Evolutionary conservation across 1,140 invertebrate genomes (phyloP).

Genomic region (Agrypnia vestita): DNA sequence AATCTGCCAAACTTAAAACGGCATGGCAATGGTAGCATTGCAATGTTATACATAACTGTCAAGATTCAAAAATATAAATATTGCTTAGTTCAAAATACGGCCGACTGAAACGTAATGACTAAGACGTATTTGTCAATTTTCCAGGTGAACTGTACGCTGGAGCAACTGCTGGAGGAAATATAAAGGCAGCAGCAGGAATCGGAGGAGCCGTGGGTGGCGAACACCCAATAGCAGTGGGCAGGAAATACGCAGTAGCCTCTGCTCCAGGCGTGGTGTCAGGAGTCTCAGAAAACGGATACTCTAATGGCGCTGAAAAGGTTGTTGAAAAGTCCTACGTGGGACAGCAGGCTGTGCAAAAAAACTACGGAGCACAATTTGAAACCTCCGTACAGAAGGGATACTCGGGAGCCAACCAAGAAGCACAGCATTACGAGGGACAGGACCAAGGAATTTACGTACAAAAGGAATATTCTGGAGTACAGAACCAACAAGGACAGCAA

Average conservation of each 20-base stretch:
- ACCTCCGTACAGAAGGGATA: too few species aligned
- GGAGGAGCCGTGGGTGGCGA: conserved; percentile 64
- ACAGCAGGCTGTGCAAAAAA: conserved; percentile 8
- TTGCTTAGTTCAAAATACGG: too few species aligned
- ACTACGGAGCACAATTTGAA: too few species aligned
- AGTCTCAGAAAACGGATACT: conserved; percentile 23
- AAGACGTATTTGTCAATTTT: background rate
- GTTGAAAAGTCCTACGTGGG: conserved; percentile 28
- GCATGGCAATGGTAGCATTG: too few species aligned
- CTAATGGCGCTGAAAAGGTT: conserved; percentile 25
- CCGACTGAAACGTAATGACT: too few species aligned
- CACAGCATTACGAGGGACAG: background rate
- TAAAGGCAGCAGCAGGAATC: conserved; percentile 68
- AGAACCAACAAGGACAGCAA: background rate
- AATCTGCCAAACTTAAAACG: too few species aligned
- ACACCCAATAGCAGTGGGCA: conserved; percentile 41
- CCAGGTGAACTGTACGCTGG: conserved; percentile 69
- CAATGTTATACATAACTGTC: too few species aligned
- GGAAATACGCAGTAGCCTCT: conserved; percentile 50
- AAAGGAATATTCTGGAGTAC: too few species aligned
- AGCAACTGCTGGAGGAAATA: conserved; percentile 68
- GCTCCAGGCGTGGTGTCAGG: conserved; percentile 42
- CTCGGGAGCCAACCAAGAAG: background rate
- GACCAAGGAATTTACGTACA: background rate
- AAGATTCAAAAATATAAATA: too few species aligned